Evolutionary conservation across 1,140 invertebrate genomes (phyloP).

Genomic region (Pachypeltis micranthus): DNA sequence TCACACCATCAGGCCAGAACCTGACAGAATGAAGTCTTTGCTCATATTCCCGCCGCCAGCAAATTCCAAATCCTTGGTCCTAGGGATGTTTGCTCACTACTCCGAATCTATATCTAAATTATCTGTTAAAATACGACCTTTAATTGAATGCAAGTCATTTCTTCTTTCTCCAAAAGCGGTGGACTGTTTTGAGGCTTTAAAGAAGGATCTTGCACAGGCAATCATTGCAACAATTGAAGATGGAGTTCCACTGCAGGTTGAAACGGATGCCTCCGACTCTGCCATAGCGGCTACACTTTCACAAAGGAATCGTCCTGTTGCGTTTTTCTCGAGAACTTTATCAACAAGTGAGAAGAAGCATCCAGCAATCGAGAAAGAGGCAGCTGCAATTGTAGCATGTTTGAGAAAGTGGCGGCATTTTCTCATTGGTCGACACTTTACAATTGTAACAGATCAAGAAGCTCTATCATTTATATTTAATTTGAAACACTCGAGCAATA

Average conservation of each 20-base stretch:
- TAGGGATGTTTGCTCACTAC: not conserved
- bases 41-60: not conserved
- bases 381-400: conserved; percentile 37
- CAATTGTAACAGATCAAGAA: conserved; percentile 25
- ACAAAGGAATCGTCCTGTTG: too few relatives aligned
- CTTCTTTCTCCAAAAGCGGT: not conserved
- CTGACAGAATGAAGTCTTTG: not conserved
- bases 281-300: conserved; percentile 24
- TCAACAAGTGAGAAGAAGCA: conserved; percentile 38
- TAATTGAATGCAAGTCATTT: not conserved
- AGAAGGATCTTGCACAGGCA: not conserved
- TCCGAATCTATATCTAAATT: not conserved
- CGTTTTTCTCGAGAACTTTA: conserved; percentile 38
- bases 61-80: not conserved
- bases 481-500: conserved; percentile 14
- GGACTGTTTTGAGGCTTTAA: not conserved
- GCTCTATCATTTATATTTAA: conserved; percentile 27
- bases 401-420: conserved; percentile 33
- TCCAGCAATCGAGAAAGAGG: conserved; percentile 43
- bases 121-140: not conserved
- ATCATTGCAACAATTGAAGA: not conserved
- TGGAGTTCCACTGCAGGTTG: not conserved
- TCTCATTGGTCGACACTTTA: conserved; percentile 24
- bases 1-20: conserved; percentile 9
- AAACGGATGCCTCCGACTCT: conserved; percentile 20